Conservation (phyloP, 2,888 invertebrate species). For the Protophormia terraenovae region DNA sequence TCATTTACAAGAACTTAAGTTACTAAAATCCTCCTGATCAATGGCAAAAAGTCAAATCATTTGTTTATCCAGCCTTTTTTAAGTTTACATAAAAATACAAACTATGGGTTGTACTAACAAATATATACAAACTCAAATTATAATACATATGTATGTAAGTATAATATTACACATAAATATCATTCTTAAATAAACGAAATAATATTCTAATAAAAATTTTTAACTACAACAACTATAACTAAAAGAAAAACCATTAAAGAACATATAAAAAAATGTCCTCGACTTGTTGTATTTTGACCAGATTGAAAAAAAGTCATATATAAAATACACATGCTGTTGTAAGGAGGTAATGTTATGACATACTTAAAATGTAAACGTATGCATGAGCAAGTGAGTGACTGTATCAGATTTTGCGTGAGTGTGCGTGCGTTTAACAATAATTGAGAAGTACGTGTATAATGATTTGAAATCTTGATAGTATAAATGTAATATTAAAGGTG, state of each 20-base stretch:
- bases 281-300: not conserved
- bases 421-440: not conserved
- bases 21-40: too few relatives aligned
- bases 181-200: not conserved
- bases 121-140: too few relatives aligned
- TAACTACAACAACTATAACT: not conserved
- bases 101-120: too few relatives aligned
- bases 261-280: not conserved
- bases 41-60: not conserved
- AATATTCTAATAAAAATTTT: not conserved
- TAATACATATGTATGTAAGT: too few relatives aligned
- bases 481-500: too few relatives aligned
- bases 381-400: not conserved
- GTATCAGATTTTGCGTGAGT: not conserved
- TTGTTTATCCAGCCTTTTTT: not conserved
- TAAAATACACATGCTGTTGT: not conserved
- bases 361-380: not conserved
- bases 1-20: too few relatives aligned
- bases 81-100: not conserved
- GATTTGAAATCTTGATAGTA: slow-evolving; percentile 19
- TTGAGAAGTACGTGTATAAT: slow-evolving; percentile 37
- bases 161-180: not conserved
- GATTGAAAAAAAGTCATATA: not conserved
- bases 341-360: not conserved
- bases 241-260: not conserved